Percentiles rank a stretch among this genome's conserved stretches.
phyloP scores from a whole-genome alignment of 2,113 vertebrate genomes.

The Ammodytes dubius region DNA sequence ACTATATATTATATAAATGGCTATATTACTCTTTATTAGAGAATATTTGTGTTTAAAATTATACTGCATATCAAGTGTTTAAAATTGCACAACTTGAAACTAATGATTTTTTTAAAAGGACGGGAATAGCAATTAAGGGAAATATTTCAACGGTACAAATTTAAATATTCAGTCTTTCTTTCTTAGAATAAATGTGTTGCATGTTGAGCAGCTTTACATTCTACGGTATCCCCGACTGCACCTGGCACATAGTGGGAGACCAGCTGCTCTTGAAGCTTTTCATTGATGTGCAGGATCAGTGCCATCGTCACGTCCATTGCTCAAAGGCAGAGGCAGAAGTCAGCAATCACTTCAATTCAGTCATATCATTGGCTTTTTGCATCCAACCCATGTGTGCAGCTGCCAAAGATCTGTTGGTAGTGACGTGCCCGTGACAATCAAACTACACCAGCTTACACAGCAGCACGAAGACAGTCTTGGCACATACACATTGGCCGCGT shows the following conservation, averaged over 20 bases:
- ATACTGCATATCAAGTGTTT: not conserved
- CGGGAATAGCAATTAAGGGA: not conserved
- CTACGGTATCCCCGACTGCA: not conserved
- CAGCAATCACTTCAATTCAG: constrained; percentile 19
- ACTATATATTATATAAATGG: no score
- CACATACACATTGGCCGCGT: not conserved
- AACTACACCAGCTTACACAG: constrained; percentile 11
- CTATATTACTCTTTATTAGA: no score
- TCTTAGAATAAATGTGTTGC: not conserved
- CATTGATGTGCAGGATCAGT: constrained; percentile 30
- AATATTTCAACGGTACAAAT: not conserved
- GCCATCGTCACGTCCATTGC: constrained; percentile 15
- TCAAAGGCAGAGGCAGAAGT: constrained; percentile 1
- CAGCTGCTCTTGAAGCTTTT: constrained; percentile 21
- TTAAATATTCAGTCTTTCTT: not conserved
- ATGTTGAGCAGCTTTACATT: not conserved
- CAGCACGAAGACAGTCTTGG: constrained; percentile 13
- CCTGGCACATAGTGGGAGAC: not conserved
- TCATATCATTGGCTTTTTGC: constrained; percentile 11
- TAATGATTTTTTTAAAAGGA: not conserved
- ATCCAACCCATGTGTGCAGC: not conserved
- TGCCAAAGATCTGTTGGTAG: constrained; percentile 12
- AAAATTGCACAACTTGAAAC: not conserved
- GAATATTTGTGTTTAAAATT: no score
- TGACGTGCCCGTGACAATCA: not conserved